Base-by-base conservation (phyloP, 2,888 invertebrate genomes). In the Clunio marinus region DNA sequence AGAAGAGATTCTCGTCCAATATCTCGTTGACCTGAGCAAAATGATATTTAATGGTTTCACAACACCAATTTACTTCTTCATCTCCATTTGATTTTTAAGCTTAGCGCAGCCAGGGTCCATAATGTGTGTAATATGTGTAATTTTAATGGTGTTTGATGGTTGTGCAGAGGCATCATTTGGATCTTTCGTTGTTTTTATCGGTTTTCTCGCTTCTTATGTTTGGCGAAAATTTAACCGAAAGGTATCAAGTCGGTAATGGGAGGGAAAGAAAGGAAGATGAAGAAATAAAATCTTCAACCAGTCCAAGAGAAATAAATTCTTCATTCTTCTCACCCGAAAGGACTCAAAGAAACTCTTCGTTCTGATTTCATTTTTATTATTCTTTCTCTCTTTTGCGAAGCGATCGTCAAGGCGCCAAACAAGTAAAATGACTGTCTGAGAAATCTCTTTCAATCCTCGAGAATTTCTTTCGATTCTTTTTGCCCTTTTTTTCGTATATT, bases 111-210 rank as follows among this genome's bases (percentile, higher is more conserved):
- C 24, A 2, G 51, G 24, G 45, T 63, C 46, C 17, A 27, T 63
- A 63, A 63, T 63, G 63, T 63, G 63, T 63, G 63, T 63, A 63
- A 63, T 63, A 46, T 63, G 63, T 63, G 63, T 63, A 63, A 63
- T 45, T 63, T 63, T 63, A 46, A 63, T 46, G 41, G 63, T 63
- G 60, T 60, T 60, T 60, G 60, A 60, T 60, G 37, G 58, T 58
- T 28, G 27, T 51, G 51, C 51, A 51, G 51, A 51, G 22, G 51
- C 17, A 51, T 51, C 51, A 20, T 22, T 51, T 22, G 3, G 17
- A 17, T 13, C 22, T 51, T 32, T 32, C 51, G 7, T 22, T 51
- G 51, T 51, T 51, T 15, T 51, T 51, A 51, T 51, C 51, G 51
- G n/a, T 17, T 51, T 22, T 32, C 35, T 32, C 35, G 35, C 35